Evolutionary conservation across 1,140 invertebrate species (phyloP), one percentile per base, ranked within the genome.

Genomic region (Trichogramma pretiosum): DNA sequence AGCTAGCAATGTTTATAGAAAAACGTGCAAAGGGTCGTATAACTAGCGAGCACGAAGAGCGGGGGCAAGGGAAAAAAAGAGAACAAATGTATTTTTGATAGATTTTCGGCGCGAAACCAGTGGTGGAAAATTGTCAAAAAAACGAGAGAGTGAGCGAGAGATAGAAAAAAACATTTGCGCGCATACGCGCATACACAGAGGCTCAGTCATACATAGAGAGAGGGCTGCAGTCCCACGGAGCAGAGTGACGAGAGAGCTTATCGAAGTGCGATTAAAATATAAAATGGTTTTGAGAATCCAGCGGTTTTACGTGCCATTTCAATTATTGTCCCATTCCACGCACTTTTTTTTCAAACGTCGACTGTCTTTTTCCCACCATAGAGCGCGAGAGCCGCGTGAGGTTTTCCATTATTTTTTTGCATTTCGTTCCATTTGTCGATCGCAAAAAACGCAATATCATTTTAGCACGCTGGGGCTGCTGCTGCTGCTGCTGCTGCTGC

Each of bases 241-340:
- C n/a, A n/a, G n/a, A n/a, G n/a, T n/a, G n/a, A n/a, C 45, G 49
- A 48, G 48, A 51, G 56, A 61, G 56, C 58, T 57, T 63, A 67
- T 65, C 58, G 61, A 62, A 59, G 60, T 50, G 56, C 63, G 63
- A 68, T 68, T 68, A 68, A 67, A 67, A 67, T 65, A 67, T 68
- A 66, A 68, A 68, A 67, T 61, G 62, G 64, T 68, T 68, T 64
- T 61, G 63, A 66, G 63, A 64, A 65, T 62, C 67, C 62, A 60
- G 62, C 56, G 61, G 64, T 67, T 66, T 68, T 65, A 68, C 64
- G 64, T 61, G 64, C 61, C 61, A 63, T 67, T 68, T 68, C 66
- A 68, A 67, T 67, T 68, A 67, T 64, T 63, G 60, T 59, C 57
- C 56, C 53, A 51, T 51, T 45, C 49, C 49, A 50, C 56, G 59